Evolutionary conservation across 2,888 invertebrate genomes (phyloP).

Genomic region (Ligdia adustata): DNA sequence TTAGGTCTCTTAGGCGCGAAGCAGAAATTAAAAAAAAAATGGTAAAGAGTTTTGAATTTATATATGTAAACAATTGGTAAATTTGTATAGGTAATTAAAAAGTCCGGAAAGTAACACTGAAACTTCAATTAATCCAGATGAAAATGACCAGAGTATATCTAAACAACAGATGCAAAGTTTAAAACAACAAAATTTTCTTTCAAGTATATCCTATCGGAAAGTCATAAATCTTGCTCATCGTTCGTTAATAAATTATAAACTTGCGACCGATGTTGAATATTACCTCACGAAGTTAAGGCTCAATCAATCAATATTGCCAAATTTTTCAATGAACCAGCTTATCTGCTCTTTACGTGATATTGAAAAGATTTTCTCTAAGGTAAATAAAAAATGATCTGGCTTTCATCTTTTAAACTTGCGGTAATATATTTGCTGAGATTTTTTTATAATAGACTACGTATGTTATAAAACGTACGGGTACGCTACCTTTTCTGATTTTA

Average conservation of each 20-base stretch:
- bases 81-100: too few relatives aligned
- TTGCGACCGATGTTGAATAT: conserved; percentile 30
- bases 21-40: too few relatives aligned
- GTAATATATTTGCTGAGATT: too few relatives aligned
- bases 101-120: too few relatives aligned
- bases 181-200: conserved; percentile 21
- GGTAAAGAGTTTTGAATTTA: too few relatives aligned
- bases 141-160: conserved; percentile 8
- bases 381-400: conserved; percentile 16
- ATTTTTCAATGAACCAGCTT: conserved; percentile 30
- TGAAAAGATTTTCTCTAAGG: conserved; percentile 23
- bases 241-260: conserved; percentile 29
- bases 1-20: too few relatives aligned
- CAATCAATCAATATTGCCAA: conserved; percentile 30
- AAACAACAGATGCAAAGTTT: conserved; percentile 22
- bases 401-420: conserved; percentile 18
- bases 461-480: too few relatives aligned
- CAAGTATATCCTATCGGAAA: conserved; percentile 21
- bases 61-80: too few relatives aligned
- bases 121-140: too few relatives aligned
- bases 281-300: conserved; percentile 28
- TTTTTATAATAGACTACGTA: too few relatives aligned
- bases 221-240: conserved; percentile 27
- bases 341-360: conserved; percentile 24
- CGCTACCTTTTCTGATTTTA: too few relatives aligned